Conservation (phyloP, 2,113 vertebrate genomes). For the Vulpes ferrilata region DNA sequence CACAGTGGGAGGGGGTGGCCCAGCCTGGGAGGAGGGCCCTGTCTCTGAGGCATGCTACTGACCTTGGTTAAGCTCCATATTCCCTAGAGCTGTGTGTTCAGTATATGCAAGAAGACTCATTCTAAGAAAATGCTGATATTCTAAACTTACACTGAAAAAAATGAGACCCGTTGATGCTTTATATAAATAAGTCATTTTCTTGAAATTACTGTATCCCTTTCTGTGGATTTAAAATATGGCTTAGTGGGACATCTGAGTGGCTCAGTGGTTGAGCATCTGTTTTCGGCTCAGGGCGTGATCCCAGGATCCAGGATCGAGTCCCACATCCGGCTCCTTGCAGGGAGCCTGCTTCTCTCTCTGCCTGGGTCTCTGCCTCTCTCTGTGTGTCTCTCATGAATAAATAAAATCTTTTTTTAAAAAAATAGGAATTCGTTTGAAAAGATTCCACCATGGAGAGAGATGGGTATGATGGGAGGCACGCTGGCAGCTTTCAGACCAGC, state of each 20-base stretch:
- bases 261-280: too few species aligned
- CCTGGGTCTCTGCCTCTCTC: too few species aligned
- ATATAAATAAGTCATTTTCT: not conserved
- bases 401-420: too few species aligned
- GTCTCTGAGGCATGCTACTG: not conserved
- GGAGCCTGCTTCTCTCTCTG: too few species aligned
- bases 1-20: not conserved
- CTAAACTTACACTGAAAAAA: not conserved
- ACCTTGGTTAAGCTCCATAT: not conserved
- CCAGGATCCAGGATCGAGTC: too few species aligned
- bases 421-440: not conserved
- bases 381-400: too few species aligned
- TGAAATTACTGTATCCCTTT: not conserved
- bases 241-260: not conserved
- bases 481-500: not conserved
- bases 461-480: accelerated
- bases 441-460: not conserved
- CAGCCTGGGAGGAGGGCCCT: not conserved
- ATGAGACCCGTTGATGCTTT: not conserved
- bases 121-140: not conserved
- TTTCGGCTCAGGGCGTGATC: too few species aligned
- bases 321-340: too few species aligned
- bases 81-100: not conserved
- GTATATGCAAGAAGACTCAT: not conserved
- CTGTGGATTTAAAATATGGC: not conserved